Conservation (phyloP, 1,140 invertebrate genomes). For the Steinernema khuongi region DNA sequence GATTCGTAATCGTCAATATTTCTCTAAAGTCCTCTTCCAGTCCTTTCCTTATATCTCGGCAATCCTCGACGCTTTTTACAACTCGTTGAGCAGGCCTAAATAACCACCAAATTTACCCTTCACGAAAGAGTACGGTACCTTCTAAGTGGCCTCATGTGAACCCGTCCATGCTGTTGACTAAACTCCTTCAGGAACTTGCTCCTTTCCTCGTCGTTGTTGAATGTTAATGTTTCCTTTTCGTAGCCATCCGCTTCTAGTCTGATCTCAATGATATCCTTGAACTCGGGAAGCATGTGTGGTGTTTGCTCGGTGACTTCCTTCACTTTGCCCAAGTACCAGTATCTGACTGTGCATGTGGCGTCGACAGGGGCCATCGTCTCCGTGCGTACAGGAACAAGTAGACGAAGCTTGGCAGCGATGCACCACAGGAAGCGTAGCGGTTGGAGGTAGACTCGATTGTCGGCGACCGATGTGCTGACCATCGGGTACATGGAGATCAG, state of each 20-base stretch:
- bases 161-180: not conserved
- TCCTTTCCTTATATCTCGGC: too few relatives aligned
- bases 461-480: not conserved
- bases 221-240: not conserved
- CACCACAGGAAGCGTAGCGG: not conserved
- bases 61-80: too few relatives aligned
- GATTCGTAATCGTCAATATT: too few relatives aligned
- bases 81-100: not conserved
- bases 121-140: not conserved
- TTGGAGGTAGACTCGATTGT: not conserved
- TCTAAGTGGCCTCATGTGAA: not conserved
- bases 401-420: not conserved
- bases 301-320: not conserved
- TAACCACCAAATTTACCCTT: not conserved
- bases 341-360: not conserved
- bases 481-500: not conserved
- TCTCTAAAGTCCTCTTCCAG: too few relatives aligned
- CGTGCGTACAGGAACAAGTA: not conserved
- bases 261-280: not conserved
- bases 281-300: not conserved
- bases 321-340: too few relatives aligned
- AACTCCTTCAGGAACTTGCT: not conserved
- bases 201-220: not conserved
- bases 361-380: not conserved
- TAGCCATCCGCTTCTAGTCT: not conserved